Percentiles rank a stretch among this genome's conserved stretches.
Conservation (phyloP, 2,888 invertebrate genomes). For the Eristalis arbustorum region DNA sequence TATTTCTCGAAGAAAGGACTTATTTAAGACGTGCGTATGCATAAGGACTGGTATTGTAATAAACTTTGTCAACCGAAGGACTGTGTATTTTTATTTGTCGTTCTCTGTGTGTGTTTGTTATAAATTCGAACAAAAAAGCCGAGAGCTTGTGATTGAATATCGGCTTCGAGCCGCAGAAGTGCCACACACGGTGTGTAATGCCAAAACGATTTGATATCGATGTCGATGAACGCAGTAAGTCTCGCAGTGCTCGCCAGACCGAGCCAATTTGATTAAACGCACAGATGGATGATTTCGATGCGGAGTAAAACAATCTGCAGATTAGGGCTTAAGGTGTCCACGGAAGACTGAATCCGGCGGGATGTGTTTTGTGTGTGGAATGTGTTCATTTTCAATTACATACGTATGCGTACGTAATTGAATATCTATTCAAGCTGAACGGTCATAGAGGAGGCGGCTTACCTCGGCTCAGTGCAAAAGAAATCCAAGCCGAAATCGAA, state of each 20-base stretch:
- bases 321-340: background rate
- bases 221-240: background rate
- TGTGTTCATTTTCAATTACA: background rate
- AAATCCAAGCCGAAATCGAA: background rate
- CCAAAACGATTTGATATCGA: background rate
- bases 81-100: background rate
- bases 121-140: background rate
- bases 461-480: background rate
- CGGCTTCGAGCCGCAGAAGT: too few species aligned
- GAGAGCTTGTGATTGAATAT: background rate
- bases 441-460: background rate
- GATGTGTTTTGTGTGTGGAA: background rate
- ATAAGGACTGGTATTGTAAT: background rate
- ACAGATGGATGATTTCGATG: background rate
- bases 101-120: background rate
- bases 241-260: background rate
- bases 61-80: background rate
- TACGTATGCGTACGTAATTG: background rate
- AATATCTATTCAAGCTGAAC: background rate
- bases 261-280: background rate
- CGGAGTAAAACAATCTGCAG: background rate
- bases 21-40: background rate
- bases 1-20: background rate
- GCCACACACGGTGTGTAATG: background rate
- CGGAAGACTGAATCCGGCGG: background rate